Evolutionary conservation across 1,140 invertebrate genomes (phyloP).

Genomic region (Psilanteris sp.): DNA sequence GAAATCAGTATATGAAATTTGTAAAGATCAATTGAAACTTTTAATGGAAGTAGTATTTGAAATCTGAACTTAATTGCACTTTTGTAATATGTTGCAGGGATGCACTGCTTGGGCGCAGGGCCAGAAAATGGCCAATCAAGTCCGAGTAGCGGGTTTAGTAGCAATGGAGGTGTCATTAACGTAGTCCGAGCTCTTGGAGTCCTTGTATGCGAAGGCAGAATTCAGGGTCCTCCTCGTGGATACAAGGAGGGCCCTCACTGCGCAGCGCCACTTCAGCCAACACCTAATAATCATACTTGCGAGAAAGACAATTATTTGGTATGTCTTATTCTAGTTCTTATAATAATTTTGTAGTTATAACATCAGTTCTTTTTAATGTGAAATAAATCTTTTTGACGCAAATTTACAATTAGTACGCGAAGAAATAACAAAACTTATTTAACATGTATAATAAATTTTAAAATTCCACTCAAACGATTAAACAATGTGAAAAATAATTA

Average conservation of each 20-base stretch:
- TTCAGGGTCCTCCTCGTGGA: slow-evolving; percentile 84
- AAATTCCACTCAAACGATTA: too few species aligned
- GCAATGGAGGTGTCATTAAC: slow-evolving; percentile 81
- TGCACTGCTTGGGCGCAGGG: slow-evolving; percentile 78
- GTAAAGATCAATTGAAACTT: background rate
- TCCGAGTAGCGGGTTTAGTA: slow-evolving; percentile 70
- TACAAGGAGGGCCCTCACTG: slow-evolving; percentile 88
- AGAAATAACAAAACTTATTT: too few species aligned
- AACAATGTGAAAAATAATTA: too few species aligned
- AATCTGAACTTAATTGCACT: too few species aligned
- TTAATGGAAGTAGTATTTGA: too few species aligned
- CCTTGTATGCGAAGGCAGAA: slow-evolving; percentile 85
- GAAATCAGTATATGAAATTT: too few species aligned
- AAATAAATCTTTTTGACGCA: too few species aligned
- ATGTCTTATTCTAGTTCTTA: slow-evolving; percentile 59
- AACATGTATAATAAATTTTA: too few species aligned
- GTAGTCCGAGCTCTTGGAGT: slow-evolving; percentile 85
- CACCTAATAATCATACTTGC: slow-evolving; percentile 80
- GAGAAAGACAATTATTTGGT: slow-evolving; percentile 81
- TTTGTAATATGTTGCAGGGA: slow-evolving; percentile 70
- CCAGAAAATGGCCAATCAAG: slow-evolving; percentile 69
- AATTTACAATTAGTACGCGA: too few species aligned
- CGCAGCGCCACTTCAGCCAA: slow-evolving; percentile 77
- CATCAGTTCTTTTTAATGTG: too few species aligned
- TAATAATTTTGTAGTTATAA: too few species aligned